phyloP scores from a whole-genome alignment of 1,140 invertebrate genomes.

The Drosophila burlai region DNA sequence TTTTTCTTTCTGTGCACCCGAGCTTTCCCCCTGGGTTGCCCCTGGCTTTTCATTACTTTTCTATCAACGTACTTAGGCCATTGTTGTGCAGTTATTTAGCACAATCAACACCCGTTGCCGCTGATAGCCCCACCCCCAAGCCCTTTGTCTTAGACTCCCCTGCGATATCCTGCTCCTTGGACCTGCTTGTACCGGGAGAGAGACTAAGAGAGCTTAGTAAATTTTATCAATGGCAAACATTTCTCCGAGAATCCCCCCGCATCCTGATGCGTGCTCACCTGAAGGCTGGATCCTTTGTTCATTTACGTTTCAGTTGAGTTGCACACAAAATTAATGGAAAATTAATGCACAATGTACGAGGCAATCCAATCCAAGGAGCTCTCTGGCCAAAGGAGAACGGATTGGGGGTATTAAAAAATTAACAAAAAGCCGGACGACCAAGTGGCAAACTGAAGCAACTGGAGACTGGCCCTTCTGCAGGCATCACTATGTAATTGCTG shows the following conservation, averaged over 20 bases:
- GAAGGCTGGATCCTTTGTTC: slow-evolving; percentile 69
- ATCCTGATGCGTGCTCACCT: slow-evolving; percentile 46
- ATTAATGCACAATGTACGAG: slow-evolving; percentile 38
- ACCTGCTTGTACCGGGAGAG: background rate
- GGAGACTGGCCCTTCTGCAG: background rate
- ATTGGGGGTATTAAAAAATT: slow-evolving; percentile 55
- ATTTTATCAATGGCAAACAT: slow-evolving; percentile 75
- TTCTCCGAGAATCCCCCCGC: slow-evolving; percentile 10
- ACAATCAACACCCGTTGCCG: slow-evolving; percentile 80
- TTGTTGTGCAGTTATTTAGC: slow-evolving; percentile 83
- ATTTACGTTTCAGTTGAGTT: slow-evolving; percentile 74
- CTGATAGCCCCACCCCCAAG: slow-evolving; percentile 49
- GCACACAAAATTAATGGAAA: slow-evolving; percentile 79
- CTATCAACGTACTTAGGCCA: slow-evolving; percentile 83
- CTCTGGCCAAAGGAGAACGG: background rate
- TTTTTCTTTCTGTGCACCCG: background rate
- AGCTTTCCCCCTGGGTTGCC: slow-evolving; percentile 16
- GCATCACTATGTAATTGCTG: slow-evolving; percentile 39
- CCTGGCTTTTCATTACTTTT: slow-evolving; percentile 79
- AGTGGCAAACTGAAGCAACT: slow-evolving; percentile 41
- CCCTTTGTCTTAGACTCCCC: slow-evolving; percentile 12
- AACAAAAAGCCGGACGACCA: slow-evolving; percentile 40
- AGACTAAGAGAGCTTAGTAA: slow-evolving; percentile 46
- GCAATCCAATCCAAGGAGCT: slow-evolving; percentile 26
- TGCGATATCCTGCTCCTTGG: slow-evolving; percentile 18